Evolutionary conservation across 2,888 invertebrate genomes (phyloP).

Genomic region (Rambutsinella grinnellia): DNA sequence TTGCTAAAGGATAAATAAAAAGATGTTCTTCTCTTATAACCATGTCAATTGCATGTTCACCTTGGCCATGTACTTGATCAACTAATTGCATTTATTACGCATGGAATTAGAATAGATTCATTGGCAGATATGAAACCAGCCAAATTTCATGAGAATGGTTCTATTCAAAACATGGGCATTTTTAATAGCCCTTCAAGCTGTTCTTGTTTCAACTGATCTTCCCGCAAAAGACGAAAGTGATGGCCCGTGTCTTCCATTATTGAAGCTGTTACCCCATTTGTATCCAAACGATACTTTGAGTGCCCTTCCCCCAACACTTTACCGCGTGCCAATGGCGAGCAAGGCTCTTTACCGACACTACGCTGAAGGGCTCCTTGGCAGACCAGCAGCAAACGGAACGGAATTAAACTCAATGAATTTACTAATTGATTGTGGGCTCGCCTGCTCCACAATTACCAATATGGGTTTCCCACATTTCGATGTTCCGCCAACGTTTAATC

Average conservation of each 20-base stretch:
- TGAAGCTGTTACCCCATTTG: slow-evolving; percentile 21
- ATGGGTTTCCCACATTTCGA: not conserved
- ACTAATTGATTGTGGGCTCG: not conserved
- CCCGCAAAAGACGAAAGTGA: slow-evolving; percentile 29
- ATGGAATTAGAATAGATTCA: no score
- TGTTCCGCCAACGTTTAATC: not conserved
- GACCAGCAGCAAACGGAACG: not conserved
- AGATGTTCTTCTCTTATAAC: no score
- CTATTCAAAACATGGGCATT: no score
- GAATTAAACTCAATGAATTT: slow-evolving; percentile 1
- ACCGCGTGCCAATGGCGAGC: not conserved
- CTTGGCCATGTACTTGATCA: no score
- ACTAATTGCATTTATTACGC: no score
- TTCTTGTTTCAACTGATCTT: no score
- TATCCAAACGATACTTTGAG: no score
- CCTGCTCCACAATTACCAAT: not conserved
- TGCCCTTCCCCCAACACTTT: not conserved
- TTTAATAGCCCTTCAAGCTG: no score
- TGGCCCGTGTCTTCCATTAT: slow-evolving; percentile 26
- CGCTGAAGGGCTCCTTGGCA: not conserved
- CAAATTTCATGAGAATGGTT: no score
- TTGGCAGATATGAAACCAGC: no score
- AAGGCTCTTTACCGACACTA: not conserved
- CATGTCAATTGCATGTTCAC: no score
- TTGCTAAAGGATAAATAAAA: no score